These are phyloP conservation scores for Microctonus aethiopoides DNA, from an alignment of 2,888 invertebrate genomes.

Conservation along the genomic window DNA sequence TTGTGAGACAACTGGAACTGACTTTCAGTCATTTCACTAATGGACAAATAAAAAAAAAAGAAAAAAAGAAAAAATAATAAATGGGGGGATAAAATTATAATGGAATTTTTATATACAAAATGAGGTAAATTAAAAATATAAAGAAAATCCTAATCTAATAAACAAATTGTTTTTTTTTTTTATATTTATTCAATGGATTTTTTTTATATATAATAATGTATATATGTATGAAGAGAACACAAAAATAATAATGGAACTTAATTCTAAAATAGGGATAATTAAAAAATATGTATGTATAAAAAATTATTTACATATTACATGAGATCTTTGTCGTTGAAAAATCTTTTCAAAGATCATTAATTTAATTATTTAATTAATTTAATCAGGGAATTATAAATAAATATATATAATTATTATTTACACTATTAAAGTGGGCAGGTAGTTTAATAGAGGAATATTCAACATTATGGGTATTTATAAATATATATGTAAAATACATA, in stretches of 20 bases:
- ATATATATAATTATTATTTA: conserved; percentile 8
- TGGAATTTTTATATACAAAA: conserved; percentile 12
- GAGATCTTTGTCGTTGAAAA: neutral
- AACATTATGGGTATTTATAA: neutral
- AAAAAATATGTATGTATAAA: conserved; percentile 1
- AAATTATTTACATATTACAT: neutral
- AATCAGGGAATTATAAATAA: neutral
- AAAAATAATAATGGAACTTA: neutral
- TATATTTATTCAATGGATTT: neutral
- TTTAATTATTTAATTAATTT: neutral
- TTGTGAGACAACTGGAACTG: conserved; percentile 2
- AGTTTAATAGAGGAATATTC: neutral
- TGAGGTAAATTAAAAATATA: neutral
- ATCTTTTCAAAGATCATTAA: neutral
- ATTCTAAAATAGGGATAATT: neutral
- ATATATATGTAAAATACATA: neutral
- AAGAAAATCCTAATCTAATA: neutral
- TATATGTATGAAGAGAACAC: neutral
- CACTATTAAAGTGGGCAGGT: neutral
- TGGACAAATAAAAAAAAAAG: neutral
- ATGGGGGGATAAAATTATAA: neutral
- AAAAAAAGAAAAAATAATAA: neutral
- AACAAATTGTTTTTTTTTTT: neutral
- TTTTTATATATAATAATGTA: neutral
- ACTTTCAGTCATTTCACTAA: neutral